These are phyloP conservation scores for Canis aureus DNA, from an alignment of 2,113 vertebrate species.

Conservation along the genomic window DNA sequence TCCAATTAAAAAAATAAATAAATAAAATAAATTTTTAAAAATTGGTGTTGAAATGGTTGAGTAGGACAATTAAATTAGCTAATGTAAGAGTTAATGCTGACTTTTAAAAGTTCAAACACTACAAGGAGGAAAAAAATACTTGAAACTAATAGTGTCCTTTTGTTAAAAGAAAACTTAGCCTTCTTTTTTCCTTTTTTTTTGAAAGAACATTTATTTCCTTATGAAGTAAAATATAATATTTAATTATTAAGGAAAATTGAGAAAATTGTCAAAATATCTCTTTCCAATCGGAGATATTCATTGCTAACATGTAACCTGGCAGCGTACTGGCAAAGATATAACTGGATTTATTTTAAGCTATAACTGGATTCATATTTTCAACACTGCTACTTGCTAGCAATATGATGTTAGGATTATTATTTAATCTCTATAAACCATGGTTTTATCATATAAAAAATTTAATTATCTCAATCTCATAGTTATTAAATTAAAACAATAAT, in stretches of 20 bases:
- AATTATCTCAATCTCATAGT: neutral
- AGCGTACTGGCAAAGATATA: neutral
- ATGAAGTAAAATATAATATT: neutral
- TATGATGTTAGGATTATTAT: neutral
- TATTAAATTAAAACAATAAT: neutral
- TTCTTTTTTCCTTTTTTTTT: neutral
- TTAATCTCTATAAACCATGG: neutral
- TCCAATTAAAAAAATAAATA: too few relatives aligned
- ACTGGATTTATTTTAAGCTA: neutral
- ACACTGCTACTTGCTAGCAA: neutral
- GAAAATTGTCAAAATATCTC: neutral
- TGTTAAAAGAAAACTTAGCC: neutral
- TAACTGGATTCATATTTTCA: constrained; percentile 1
- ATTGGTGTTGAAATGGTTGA: neutral
- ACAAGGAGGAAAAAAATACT: neutral
- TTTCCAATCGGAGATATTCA: neutral
- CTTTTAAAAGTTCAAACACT: neutral
- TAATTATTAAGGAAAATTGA: neutral
- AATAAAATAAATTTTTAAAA: neutral
- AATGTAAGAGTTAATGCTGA: neutral
- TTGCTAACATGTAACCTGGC: neutral
- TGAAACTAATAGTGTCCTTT: neutral
- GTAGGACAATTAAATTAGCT: neutral
- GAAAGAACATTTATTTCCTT: neutral
- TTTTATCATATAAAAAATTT: neutral